Percentiles rank a stretch among this genome's conserved stretches.
Evolutionary conservation across 2,797 vertebrate species (phyloP).

Genomic region (Gorsachius magnificus): DNA sequence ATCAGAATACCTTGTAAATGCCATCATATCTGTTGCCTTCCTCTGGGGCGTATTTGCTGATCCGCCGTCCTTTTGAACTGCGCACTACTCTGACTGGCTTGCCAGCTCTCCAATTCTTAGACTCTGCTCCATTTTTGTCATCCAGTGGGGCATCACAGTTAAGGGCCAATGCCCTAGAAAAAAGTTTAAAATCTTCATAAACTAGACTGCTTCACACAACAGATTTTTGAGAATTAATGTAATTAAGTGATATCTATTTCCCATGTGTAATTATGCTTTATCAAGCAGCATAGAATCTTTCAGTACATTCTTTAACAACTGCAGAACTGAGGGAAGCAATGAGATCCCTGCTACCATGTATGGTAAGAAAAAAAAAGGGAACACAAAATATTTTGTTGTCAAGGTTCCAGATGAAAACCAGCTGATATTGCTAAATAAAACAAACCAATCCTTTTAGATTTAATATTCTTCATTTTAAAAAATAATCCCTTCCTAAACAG

Average conservation of each 20-base stretch:
- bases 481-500: constrained; percentile 17
- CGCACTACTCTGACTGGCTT: constrained; percentile 97
- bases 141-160: constrained; percentile 97
- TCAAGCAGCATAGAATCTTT: constrained; percentile 41
- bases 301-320: not conserved
- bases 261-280: constrained; percentile 56
- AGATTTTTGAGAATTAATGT: not conserved
- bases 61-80: constrained; percentile 95
- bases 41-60: constrained; percentile 98
- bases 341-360: not conserved
- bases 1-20: constrained; percentile 92
- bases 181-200: constrained; percentile 66
- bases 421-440: not conserved
- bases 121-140: constrained; percentile 97
- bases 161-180: constrained; percentile 91
- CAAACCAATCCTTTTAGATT: not conserved
- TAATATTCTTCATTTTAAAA: not conserved
- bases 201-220: not conserved
- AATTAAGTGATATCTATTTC: constrained; percentile 14
- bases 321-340: not conserved
- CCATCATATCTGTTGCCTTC: constrained; percentile 99
- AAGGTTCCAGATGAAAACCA: constrained; percentile 9
- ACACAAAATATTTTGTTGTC: constrained; percentile 24
- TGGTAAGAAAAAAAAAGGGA: not conserved
- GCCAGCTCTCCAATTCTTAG: constrained; percentile 96